Evolutionary conservation across 2,888 invertebrate species (phyloP).

Genomic region (Platycheirus albimanus): DNA sequence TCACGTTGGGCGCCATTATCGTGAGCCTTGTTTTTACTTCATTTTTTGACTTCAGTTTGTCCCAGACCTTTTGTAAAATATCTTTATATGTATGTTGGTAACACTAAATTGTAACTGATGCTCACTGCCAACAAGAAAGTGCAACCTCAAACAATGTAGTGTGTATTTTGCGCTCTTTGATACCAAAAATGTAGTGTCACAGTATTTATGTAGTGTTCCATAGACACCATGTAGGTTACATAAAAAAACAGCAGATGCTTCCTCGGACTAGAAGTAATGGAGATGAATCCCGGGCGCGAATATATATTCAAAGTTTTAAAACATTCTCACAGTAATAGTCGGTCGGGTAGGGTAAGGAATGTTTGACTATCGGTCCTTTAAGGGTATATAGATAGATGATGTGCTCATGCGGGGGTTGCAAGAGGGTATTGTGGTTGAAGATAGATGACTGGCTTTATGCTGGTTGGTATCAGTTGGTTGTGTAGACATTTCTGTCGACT

Average conservation of each 20-base stretch:
- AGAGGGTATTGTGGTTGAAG: background rate
- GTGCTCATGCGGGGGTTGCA: background rate
- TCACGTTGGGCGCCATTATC: no score
- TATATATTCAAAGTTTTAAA: conserved; percentile 17
- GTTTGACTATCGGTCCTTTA: background rate
- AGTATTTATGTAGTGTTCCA: background rate
- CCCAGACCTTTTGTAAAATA: no score
- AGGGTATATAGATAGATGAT: background rate
- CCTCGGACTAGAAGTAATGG: conserved; percentile 8
- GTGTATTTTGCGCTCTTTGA: conserved; percentile 20
- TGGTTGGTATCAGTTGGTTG: conserved; percentile 9
- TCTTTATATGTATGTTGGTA: conserved; percentile 13
- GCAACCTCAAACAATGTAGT: conserved; percentile 22
- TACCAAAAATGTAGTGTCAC: conserved; percentile 3
- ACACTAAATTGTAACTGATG: background rate
- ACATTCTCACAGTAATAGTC: conserved; percentile 17
- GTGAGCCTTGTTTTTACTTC: no score
- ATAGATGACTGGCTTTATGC: conserved; percentile 12
- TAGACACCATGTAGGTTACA: background rate
- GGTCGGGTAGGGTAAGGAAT: conserved; percentile 22
- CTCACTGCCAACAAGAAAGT: background rate
- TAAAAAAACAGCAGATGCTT: conserved; percentile 1
- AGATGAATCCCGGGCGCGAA: conserved; percentile 3
- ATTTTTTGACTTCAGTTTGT: no score
- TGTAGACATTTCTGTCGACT: conserved; percentile 5